Base-by-base conservation (phyloP, 2,888 invertebrate species). In the Ichneumoninae sp. region DNA sequence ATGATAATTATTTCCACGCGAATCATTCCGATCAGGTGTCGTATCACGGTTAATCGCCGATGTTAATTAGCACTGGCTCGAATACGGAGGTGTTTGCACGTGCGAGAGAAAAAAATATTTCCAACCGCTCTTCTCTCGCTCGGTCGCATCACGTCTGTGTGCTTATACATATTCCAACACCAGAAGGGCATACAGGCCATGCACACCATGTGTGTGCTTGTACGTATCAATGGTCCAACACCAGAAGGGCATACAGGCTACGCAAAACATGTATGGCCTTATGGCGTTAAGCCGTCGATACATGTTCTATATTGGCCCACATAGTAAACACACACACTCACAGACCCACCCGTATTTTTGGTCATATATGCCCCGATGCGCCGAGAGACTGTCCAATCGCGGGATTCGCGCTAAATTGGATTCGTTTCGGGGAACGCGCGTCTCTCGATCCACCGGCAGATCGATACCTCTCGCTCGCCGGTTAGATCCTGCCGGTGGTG, bases 391-490 rank as follows among this genome's bases (percentile, higher is more conserved):
- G 76, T 80, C 75, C 74, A 66, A 75, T 80, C 75, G 65, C 57
- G 65, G 71, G 70, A 66, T 80, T 71, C 36, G 30, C 76, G 54
- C 36, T 68, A 83, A 83, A 80, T 83, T 80, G 50, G 66, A 80
- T 83, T 80, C 52, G 71, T 77, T 80, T 80, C 30, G 62, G 26
- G 68, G 13, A 70, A 65, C 80, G 54, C 47, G 71, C 60, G 16
- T 65, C 50, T 44, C 60, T 80, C 65, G 77, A 78, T 78, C 77
- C 47, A 77, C 68, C 40, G 30, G 36, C 66, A 30, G 74, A 79
- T 79, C 82, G 82, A 83, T 83, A 78, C 69, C 54, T 68, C 83
- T 60, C 68, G 74, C 52, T 71, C 74, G 33, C 62, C 5, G 7
- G 26, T 30, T 10, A 30, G 57, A 69, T 44, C 47, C 60, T 47